Evolutionary conservation across 2,113 vertebrate genomes (phyloP), one percentile per base, ranked within the genome.

Genomic region (Canis aureus): DNA sequence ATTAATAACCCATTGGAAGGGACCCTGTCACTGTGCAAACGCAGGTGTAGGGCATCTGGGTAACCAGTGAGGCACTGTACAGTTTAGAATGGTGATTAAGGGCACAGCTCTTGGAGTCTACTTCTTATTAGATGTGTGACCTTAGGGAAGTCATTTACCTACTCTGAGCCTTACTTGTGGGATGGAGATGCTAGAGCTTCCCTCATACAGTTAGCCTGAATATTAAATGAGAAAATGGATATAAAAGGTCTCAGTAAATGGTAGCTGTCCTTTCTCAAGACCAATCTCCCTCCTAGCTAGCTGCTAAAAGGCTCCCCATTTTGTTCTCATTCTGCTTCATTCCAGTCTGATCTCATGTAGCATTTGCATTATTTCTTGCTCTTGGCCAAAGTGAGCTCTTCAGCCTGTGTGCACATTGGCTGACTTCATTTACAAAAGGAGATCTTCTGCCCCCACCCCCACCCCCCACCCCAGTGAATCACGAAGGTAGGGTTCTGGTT

Each of bases 261-360:
- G 80, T 32, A 66, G 35, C 49, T 92, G 3, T 82, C n/a, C 17
- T 67, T 93, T 94, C 16, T 94, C 92, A 62, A 96, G 93, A 94
- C 51, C 43, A 66, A 20, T 71, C 16, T 81, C 32, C 27, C 27
- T 96, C 88, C 32, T 23, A 35, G 32, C 80, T 3, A 16, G 43
- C 62, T 88, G 60, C 13, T 90, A 35, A 96, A 92, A 90, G 57
- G 20, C 11, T 91, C 59, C 27, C 19, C 2, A 0, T 60, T 93
- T 69, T 89, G 67, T 85, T 91, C 22, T 91, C 38, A 81, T 53
- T 96, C 73, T 88, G 71, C 38, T 67, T 69, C 64, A 62, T 96
- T 95, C 32, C 32, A 59, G 49, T 76, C 25, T 20, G 43, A 95
- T 80, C 20, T 43, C 60, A 89, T 35, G 23, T 20, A 59, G 89